phyloP scores from a whole-genome alignment of 2,888 invertebrate genomes.

The Rugalucina vietnamica region DNA sequence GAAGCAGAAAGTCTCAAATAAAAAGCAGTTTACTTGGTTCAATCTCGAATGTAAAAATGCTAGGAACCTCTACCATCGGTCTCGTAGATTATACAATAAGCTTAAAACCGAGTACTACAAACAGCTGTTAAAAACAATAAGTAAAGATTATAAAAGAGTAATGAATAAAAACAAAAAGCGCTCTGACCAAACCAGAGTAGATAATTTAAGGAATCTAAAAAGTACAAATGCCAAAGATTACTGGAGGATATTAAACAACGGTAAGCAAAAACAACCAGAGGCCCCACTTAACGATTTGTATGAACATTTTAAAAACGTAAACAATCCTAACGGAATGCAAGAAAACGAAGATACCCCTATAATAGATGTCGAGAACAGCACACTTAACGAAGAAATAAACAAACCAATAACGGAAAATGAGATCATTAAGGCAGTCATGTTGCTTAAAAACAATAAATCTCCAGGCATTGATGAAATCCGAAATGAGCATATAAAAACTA shows the following conservation, averaged over 20 bases:
- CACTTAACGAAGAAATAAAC: neutral
- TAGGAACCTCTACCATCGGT: neutral
- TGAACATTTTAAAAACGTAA: neutral
- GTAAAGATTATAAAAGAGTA: neutral
- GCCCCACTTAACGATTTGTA: neutral
- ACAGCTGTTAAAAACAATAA: neutral
- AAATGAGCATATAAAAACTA: constrained; percentile 12
- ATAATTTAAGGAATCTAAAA: too few relatives aligned
- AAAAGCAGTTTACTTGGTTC: neutral
- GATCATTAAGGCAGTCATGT: neutral
- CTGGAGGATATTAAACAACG: too few relatives aligned
- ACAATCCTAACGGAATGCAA: neutral
- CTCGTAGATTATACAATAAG: neutral
- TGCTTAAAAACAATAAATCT: constrained; percentile 5
- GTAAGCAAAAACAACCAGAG: too few relatives aligned
- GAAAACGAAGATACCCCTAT: neutral
- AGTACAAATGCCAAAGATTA: too few relatives aligned
- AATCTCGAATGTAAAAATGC: neutral
- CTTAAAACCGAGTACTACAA: neutral
- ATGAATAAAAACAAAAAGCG: too few relatives aligned
- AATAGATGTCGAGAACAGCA: neutral
- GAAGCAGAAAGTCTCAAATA: neutral
- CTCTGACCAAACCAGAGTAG: too few relatives aligned
- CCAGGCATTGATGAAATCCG: neutral
- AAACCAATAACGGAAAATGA: neutral